Evolutionary conservation across 1,140 invertebrate species (phyloP), one percentile per base, ranked within the genome.

Genomic region (Papilio xuthus): DNA sequence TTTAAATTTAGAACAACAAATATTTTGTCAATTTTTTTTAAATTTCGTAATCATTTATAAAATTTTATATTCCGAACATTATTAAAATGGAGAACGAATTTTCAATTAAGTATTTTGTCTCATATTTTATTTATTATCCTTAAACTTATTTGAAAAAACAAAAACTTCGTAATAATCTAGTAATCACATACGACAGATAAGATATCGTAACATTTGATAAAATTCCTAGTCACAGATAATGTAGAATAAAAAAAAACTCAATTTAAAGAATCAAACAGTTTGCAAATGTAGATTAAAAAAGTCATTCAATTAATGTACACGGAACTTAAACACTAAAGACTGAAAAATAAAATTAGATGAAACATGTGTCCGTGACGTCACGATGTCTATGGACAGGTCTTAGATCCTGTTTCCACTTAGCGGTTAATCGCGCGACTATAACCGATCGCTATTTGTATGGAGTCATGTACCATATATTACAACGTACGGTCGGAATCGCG

Each of bases 121-220:
- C 67, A 41, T 26, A 41, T 41, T 71, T 71, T 71, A 42, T 72
- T 47, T 23, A 20, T 70, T 70, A 73, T 73, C 41, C 71, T 73
- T 73, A 73, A 73, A 73, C 10, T 26, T 73, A 73, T 73, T 47
- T 73, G 37, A 73, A 73, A 26, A 73, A 73, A 42, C 20, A n/a
- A 47, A 71, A 37, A 26, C 18, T 47, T 47, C 42, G 20, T 47
- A 15, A 20, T 23, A 73, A 44, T 73, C 41, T 44, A 47, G 47
- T 73, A 73, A 73, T 73, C 71, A 47, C 42, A 73, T 23, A 47
- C 42, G 32, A 71, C n/a, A 67, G 73, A 63, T 76, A 63, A 63
- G 53, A 76, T 76, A 76, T 63, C 50, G 37, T 76, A 56, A 76
- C 37, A 42, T n/a, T 76, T 76, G 74, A 76, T 76, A 76, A 67